Evolutionary conservation across 2,888 invertebrate species (phyloP).

Genomic region (Abrostola tripartita): DNA sequence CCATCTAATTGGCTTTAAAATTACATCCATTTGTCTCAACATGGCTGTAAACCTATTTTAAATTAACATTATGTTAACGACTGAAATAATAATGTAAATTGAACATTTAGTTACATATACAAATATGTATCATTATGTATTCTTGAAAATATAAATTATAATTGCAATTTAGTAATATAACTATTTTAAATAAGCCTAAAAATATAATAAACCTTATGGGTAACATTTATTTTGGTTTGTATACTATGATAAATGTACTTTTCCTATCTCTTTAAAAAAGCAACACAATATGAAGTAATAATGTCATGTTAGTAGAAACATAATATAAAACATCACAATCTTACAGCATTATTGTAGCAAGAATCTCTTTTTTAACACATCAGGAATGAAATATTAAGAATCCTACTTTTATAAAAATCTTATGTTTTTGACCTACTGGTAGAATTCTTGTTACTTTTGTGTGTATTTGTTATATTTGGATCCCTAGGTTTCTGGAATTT

Average conservation of each 20-base stretch:
- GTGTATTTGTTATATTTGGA: too few species aligned
- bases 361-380: too few species aligned
- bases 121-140: conserved; percentile 53
- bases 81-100: conserved; percentile 52
- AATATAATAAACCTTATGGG: conserved; percentile 22
- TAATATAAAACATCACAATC: too few species aligned
- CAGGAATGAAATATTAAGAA: too few species aligned
- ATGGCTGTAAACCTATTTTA: conserved; percentile 38
- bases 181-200: conserved; percentile 47
- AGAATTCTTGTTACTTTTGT: too few species aligned
- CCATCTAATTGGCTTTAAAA: conserved; percentile 14
- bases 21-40: conserved; percentile 22
- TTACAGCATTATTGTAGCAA: too few species aligned
- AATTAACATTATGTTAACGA: conserved; percentile 49
- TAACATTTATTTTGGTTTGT: conserved; percentile 30
- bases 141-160: conserved; percentile 53
- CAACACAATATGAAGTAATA: too few species aligned
- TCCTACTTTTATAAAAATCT: too few species aligned
- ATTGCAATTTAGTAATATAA: conserved; percentile 50
- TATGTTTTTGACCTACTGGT: too few species aligned
- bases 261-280: not conserved
- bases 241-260: not conserved
- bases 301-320: too few species aligned
- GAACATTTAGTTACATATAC: conserved; percentile 45
- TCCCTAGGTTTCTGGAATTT: too few species aligned